These are phyloP conservation scores for Raja brachyura DNA, from an alignment of 2,113 vertebrate species.

Conservation along the genomic window DNA sequence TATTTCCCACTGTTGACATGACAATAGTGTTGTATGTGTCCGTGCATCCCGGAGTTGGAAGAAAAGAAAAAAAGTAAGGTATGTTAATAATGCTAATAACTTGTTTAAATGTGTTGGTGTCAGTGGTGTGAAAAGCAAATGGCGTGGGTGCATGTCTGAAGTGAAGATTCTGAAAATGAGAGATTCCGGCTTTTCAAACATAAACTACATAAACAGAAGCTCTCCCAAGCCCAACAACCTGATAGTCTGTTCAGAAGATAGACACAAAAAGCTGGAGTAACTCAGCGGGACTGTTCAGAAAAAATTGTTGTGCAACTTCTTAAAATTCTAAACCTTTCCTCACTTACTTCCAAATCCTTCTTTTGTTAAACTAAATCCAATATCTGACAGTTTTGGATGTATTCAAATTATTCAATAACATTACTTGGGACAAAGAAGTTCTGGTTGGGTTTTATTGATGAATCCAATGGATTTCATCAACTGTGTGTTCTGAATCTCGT, in stretches of 20 bases:
- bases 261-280: too few species aligned
- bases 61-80: neutral
- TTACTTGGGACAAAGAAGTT: neutral
- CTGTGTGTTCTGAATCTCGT: neutral
- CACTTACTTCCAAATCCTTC: neutral
- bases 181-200: neutral
- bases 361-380: neutral
- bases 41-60: neutral
- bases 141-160: neutral
- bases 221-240: neutral
- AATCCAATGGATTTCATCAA: neutral
- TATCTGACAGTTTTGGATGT: neutral
- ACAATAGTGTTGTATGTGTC: neutral
- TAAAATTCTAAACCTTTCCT: neutral
- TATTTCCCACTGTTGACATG: neutral
- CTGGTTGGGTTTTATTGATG: neutral
- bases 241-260: neutral
- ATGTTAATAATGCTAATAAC: neutral
- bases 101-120: neutral
- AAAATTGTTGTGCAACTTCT: neutral
- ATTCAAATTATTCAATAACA: neutral
- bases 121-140: neutral
- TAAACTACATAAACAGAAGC: neutral
- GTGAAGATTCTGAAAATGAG: neutral
- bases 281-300: neutral